phyloP scores from a whole-genome alignment of 2,797 vertebrate genomes.

The Syndactyla subalaris region DNA sequence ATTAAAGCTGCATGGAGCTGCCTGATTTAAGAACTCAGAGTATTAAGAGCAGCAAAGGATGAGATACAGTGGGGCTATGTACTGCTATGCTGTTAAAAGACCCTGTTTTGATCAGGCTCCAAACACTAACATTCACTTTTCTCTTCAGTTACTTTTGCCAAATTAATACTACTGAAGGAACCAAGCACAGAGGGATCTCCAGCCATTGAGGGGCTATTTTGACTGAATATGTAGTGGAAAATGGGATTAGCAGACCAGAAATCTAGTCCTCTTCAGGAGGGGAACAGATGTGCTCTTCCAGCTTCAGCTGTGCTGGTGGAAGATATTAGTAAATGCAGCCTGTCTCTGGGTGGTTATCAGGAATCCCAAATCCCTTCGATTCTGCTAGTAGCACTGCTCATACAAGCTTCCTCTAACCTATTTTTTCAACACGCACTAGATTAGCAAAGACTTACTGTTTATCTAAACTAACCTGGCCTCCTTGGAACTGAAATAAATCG shows the following conservation, averaged over 20 bases:
- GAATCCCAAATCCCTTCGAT: conserved; percentile 9
- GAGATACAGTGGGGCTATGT: background rate
- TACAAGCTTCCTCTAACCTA: background rate
- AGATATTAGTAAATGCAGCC: conserved; percentile 2
- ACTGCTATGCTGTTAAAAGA: background rate
- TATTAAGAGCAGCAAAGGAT: conserved; percentile 28
- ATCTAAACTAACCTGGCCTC: conserved; percentile 10
- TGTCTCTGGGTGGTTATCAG: conserved; percentile 56
- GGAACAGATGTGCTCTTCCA: conserved; percentile 63
- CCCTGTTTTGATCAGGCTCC: conserved; percentile 5
- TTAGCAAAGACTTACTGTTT: conserved; percentile 6
- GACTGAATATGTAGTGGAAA: conserved; percentile 49
- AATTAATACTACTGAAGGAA: conserved; percentile 21
- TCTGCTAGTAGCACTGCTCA: background rate
- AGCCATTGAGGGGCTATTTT: conserved; percentile 41
- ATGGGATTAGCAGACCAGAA: conserved; percentile 62
- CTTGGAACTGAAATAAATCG: background rate
- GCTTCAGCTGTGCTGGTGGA: conserved; percentile 52
- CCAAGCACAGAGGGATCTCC: conserved; percentile 16
- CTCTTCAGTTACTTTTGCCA: conserved; percentile 33
- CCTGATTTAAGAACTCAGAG: conserved; percentile 54
- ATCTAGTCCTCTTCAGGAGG: conserved; percentile 68
- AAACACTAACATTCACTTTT: background rate
- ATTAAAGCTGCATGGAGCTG: conserved; percentile 64
- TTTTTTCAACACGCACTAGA: background rate